These are phyloP conservation scores for Euglossa dilemma DNA, from an alignment of 1,140 invertebrate genomes.

Conservation along the genomic window DNA sequence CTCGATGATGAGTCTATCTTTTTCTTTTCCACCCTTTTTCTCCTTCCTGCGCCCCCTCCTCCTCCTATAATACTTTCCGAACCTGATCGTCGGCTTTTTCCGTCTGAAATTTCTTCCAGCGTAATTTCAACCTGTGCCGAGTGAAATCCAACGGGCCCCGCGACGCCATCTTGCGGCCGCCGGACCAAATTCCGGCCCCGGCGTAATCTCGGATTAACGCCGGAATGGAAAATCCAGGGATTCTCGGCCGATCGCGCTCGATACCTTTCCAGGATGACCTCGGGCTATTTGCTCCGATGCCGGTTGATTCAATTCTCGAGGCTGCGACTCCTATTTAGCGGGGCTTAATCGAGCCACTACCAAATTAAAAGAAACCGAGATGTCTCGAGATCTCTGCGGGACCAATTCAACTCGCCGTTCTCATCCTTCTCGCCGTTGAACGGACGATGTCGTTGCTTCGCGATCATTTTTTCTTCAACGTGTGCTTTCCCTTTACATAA, in stretches of 20 bases:
- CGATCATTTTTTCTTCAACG: too few species aligned
- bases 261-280: conserved; percentile 35
- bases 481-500: too few species aligned
- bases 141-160: background rate
- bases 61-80: background rate
- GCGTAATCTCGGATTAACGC: too few species aligned
- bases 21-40: background rate
- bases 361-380: conserved; percentile 46
- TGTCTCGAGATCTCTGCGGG: conserved; percentile 5
- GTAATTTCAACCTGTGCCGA: background rate
- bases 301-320: conserved; percentile 39
- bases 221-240: too few species aligned
- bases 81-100: background rate
- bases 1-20: conserved; percentile 8
- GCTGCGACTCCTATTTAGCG: conserved; percentile 41
- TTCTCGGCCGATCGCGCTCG: background rate
- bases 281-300: conserved; percentile 42
- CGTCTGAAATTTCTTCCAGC: background rate
- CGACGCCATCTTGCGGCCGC: background rate
- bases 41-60: too few species aligned
- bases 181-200: too few species aligned
- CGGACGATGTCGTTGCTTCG: background rate
- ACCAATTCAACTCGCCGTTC: background rate
- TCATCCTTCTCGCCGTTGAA: background rate
- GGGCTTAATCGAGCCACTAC: conserved; percentile 32